Percentiles rank a stretch among this genome's conserved stretches.
These are phyloP conservation scores for Amia ocellicauda DNA, from an alignment of 2,113 vertebrate genomes.

Conservation along the genomic window DNA sequence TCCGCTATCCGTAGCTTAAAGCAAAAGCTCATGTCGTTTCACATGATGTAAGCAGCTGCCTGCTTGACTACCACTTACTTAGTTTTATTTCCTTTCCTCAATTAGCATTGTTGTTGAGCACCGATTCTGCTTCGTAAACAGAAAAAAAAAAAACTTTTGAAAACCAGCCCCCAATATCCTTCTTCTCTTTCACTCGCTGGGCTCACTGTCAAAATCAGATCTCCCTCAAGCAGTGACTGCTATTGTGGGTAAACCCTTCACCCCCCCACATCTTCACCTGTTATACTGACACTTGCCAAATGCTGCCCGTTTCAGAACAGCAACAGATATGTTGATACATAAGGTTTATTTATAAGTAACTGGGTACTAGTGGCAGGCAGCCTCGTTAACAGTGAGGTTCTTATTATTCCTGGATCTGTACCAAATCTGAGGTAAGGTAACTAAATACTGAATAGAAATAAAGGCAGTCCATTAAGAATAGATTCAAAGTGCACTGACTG, in stretches of 20 bases:
- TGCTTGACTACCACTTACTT: slow-evolving; percentile 33
- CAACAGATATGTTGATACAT: too few species aligned
- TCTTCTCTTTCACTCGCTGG: slow-evolving; percentile 33
- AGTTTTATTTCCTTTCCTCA: slow-evolving; percentile 41
- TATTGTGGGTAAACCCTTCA: slow-evolving; percentile 13
- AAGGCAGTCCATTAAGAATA: too few species aligned
- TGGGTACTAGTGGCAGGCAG: too few species aligned
- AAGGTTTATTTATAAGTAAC: too few species aligned
- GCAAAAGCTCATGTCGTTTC: slow-evolving; percentile 29
- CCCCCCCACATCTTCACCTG: too few species aligned
- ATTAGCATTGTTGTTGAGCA: slow-evolving; percentile 38
- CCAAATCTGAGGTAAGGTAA: too few species aligned
- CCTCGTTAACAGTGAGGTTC: too few species aligned
- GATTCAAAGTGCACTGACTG: too few species aligned
- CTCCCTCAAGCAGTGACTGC: slow-evolving; percentile 30
- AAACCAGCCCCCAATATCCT: slow-evolving; percentile 33
- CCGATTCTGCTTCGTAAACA: slow-evolving; percentile 44
- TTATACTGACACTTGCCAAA: slow-evolving; percentile 1
- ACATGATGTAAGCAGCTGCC: slow-evolving; percentile 50
- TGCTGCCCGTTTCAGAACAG: too few species aligned
- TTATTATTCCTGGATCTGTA: too few species aligned
- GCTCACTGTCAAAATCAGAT: slow-evolving; percentile 34
- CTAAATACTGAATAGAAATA: too few species aligned
- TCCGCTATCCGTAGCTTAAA: too few species aligned
- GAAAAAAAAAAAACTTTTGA: slow-evolving; percentile 34